A percentile compares a stretch with the other conserved stretches of the same genome.
These are phyloP conservation scores for Phalera bucephala DNA, from an alignment of 2,888 invertebrate genomes.

Conservation along the genomic window DNA sequence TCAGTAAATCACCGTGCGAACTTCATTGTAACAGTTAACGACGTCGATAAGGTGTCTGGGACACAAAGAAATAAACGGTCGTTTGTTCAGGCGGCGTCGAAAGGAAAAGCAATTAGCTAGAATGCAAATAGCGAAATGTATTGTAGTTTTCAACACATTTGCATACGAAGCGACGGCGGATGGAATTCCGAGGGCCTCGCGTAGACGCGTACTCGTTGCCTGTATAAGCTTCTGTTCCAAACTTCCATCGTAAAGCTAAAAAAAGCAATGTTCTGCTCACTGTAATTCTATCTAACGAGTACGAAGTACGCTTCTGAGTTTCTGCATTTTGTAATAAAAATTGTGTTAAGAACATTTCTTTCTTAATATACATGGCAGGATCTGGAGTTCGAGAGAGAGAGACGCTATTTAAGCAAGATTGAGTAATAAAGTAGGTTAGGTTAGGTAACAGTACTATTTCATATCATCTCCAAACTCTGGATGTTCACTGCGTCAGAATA, in stretches of 20 bases:
- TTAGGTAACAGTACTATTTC: too few relatives aligned
- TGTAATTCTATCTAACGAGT: constrained; percentile 22
- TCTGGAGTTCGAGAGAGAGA: too few relatives aligned
- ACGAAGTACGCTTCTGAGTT: constrained; percentile 20
- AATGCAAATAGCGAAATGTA: constrained; percentile 73
- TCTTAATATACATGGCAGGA: too few relatives aligned
- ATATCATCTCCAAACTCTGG: too few relatives aligned
- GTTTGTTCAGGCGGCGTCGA: constrained; percentile 55
- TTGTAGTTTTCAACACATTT: constrained; percentile 68
- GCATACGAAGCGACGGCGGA: constrained; percentile 63
- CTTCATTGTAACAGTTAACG: constrained; percentile 36
- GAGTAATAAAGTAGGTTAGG: too few relatives aligned
- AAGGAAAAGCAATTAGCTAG: constrained; percentile 77
- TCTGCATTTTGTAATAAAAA: constrained; percentile 25
- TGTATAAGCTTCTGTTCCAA: constrained; percentile 54
- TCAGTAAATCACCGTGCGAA: constrained; percentile 19
- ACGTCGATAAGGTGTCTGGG: constrained; percentile 50
- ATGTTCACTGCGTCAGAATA: too few relatives aligned
- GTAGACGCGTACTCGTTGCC: constrained; percentile 32
- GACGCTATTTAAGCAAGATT: too few relatives aligned
- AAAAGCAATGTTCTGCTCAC: constrained; percentile 39
- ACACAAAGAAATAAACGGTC: constrained; percentile 56
- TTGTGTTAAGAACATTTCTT: too few relatives aligned
- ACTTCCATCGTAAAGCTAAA: constrained; percentile 54
- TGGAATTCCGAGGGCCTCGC: constrained; percentile 49